phyloP scores from a whole-genome alignment of 2,113 vertebrate genomes.

The Bos indicus region DNA sequence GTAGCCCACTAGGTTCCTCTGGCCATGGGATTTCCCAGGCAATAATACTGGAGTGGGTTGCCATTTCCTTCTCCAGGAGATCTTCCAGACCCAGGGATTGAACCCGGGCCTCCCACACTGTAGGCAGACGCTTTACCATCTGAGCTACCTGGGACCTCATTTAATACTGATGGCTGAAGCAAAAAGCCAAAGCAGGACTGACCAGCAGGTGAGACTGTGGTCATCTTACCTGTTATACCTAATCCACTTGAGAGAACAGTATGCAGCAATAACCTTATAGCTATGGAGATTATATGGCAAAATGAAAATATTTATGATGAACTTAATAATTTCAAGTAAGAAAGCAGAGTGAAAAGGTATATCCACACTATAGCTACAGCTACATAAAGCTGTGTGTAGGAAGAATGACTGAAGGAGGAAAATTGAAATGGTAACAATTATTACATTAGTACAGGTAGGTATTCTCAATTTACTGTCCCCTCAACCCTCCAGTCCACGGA shows the following conservation, averaged over 20 bases:
- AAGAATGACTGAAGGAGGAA: not conserved
- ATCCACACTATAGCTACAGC: not conserved
- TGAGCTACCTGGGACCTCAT: not conserved
- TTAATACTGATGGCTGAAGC: not conserved
- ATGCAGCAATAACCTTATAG: not conserved
- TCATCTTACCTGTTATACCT: not conserved
- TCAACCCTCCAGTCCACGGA: not conserved
- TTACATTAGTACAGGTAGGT: accelerated
- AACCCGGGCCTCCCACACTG: accelerated
- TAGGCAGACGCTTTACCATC: not conserved
- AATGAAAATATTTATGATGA: not conserved
- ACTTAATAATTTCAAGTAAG: not conserved
- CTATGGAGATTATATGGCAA: not conserved
- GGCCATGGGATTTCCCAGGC: not conserved
- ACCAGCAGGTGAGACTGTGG: accelerated
- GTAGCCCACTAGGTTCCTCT: not conserved
- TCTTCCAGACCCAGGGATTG: not conserved
- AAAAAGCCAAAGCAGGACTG: not conserved
- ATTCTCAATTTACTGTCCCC: not conserved
- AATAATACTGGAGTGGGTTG: not conserved
- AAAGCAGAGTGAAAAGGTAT: not conserved
- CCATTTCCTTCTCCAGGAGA: not conserved
- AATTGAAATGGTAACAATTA: not conserved
- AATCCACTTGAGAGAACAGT: not conserved
- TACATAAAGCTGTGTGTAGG: not conserved